Percentiles rank a stretch among this genome's conserved stretches.
Evolutionary conservation across 2,113 vertebrate genomes (phyloP).

Genomic region (Scatophagus argus): DNA sequence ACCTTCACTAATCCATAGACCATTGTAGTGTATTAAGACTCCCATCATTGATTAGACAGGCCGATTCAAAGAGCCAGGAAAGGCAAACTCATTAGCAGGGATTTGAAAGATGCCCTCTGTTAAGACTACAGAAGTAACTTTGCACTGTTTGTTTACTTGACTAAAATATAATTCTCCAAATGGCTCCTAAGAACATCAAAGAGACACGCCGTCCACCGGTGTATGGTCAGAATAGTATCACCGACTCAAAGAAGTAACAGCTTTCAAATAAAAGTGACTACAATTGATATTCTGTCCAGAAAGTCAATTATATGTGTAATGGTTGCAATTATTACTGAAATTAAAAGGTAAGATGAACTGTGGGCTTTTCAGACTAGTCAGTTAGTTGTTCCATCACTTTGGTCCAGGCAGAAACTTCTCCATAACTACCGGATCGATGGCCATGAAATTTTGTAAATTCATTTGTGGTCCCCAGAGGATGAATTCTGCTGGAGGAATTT

Average conservation of each 20-base stretch:
- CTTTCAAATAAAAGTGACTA: slow-evolving; percentile 13
- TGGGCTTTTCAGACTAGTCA: not conserved
- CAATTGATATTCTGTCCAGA: slow-evolving; percentile 17
- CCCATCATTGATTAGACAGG: slow-evolving; percentile 71
- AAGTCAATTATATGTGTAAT: not conserved
- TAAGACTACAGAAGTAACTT: slow-evolving; percentile 43
- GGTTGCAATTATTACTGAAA: slow-evolving; percentile 3
- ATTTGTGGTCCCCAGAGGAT: not conserved
- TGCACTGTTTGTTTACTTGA: slow-evolving; percentile 50
- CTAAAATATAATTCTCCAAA: slow-evolving; percentile 46
- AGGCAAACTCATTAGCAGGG: slow-evolving; percentile 72
- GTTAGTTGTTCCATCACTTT: not conserved
- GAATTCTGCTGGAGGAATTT: not conserved
- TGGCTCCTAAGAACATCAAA: slow-evolving; percentile 23
- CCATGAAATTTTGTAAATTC: not conserved
- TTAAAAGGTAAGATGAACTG: not conserved
- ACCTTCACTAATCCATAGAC: slow-evolving; percentile 80
- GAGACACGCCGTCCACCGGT: not conserved
- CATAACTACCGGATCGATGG: not conserved
- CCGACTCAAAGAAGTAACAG: not conserved
- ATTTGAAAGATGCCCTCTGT: slow-evolving; percentile 63
- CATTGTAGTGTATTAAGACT: slow-evolving; percentile 75
- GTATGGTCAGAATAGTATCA: slow-evolving; percentile 2
- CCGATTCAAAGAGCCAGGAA: slow-evolving; percentile 67
- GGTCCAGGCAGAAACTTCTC: not conserved